These are phyloP conservation scores for Parus major DNA, from an alignment of 2,113 vertebrate genomes.

Conservation along the genomic window DNA sequence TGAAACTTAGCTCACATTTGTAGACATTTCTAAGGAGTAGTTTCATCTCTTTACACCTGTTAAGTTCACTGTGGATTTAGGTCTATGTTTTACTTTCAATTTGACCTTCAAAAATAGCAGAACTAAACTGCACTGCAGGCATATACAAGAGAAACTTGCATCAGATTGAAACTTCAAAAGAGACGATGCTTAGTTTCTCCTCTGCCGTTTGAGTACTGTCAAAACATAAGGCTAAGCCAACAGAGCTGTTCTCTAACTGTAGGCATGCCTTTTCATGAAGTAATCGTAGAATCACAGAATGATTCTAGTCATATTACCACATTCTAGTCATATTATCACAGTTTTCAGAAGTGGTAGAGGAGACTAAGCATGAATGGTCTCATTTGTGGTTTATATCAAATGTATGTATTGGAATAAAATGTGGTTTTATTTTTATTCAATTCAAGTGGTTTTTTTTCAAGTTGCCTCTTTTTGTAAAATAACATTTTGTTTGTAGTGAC, in stretches of 20 bases:
- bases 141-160: neutral
- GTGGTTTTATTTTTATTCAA: neutral
- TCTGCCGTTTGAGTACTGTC: neutral
- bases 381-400: neutral
- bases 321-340: neutral
- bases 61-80: neutral
- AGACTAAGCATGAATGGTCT: neutral
- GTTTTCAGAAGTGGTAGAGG: neutral
- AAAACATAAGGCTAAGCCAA: neutral
- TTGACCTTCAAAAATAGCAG: neutral
- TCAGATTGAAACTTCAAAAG: neutral
- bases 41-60: neutral
- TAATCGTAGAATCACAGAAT: neutral
- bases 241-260: neutral
- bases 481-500: neutral
- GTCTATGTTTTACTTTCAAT: neutral
- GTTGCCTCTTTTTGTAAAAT: neutral
- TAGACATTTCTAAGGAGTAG: neutral
- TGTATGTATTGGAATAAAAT: neutral
- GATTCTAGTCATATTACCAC: neutral
- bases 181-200: neutral
- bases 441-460: neutral
- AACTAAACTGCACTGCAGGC: neutral
- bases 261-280: neutral
- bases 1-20: neutral